Percentiles rank a stretch among this genome's conserved stretches.
phyloP scores from a whole-genome alignment of 2,888 invertebrate species.

The Epirrhoe alternata region DNA sequence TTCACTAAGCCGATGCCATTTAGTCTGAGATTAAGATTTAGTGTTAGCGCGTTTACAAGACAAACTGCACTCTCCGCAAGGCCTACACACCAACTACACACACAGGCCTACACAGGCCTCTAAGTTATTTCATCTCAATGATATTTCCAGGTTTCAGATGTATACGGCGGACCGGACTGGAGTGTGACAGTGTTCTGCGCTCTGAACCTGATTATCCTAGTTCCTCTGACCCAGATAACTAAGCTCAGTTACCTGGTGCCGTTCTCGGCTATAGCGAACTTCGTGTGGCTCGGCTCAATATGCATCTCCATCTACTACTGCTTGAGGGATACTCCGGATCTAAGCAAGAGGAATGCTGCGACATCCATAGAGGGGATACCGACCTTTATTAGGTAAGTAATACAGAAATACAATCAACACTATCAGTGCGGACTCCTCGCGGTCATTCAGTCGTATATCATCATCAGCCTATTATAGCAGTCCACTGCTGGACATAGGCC shows the following conservation, averaged over 20 bases:
- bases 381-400: constrained; percentile 90
- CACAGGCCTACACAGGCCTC: too few species aligned
- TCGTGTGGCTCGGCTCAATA: constrained; percentile 91
- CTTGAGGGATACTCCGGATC: constrained; percentile 82
- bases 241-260: constrained; percentile 94
- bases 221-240: constrained; percentile 90
- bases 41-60: too few species aligned
- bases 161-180: constrained; percentile 79
- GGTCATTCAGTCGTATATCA: too few species aligned
- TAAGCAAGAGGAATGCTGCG: constrained; percentile 70
- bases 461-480: too few species aligned
- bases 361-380: constrained; percentile 88
- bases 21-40: too few species aligned
- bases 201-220: constrained; percentile 87
- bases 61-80: too few species aligned
- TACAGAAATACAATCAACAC: too few species aligned
- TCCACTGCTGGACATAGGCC: too few species aligned
- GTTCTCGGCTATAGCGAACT: constrained; percentile 94
- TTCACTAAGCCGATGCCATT: too few species aligned
- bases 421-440: too few species aligned
- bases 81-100: too few species aligned
- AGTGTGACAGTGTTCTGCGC: constrained; percentile 87
- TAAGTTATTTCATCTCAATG: background rate
- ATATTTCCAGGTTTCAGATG: constrained; percentile 79
- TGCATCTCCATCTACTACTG: constrained; percentile 93